Evolutionary conservation across 1,140 invertebrate species (phyloP).

Genomic region (Paramacrobiotus metropolitanus): DNA sequence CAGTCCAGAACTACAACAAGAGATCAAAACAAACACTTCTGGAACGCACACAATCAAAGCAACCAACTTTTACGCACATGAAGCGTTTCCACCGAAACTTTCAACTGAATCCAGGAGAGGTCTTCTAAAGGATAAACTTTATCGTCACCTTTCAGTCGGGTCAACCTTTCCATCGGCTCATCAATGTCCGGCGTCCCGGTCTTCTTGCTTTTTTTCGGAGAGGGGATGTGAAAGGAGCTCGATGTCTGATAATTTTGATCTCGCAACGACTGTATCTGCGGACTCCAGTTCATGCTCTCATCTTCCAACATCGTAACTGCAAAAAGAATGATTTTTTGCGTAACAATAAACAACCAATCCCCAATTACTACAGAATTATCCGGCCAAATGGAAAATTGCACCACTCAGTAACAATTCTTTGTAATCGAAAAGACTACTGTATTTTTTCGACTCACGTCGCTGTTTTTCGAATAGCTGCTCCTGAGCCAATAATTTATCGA

Average conservation of each 20-base stretch:
- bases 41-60: background rate
- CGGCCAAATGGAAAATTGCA: background rate
- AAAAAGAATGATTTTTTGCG: background rate
- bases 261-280: background rate
- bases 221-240: background rate
- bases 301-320: background rate
- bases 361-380: background rate
- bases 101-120: background rate
- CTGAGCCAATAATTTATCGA: background rate
- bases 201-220: background rate
- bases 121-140: background rate
- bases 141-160: background rate
- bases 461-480: background rate
- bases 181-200: background rate
- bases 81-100: background rate
- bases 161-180: background rate
- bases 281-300: background rate
- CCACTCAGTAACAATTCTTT: background rate
- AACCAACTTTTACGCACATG: background rate
- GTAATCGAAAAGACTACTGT: background rate
- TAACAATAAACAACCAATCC: background rate
- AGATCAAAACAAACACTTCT: background rate
- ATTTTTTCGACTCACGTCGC: background rate
- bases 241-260: background rate
- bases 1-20: background rate